Percentiles rank a stretch among this genome's conserved stretches.
Evolutionary conservation across 30 jellyfish, hydroid and myxozoan species (phyloP).

Genomic region (Haliclystus octoradiatus): DNA sequence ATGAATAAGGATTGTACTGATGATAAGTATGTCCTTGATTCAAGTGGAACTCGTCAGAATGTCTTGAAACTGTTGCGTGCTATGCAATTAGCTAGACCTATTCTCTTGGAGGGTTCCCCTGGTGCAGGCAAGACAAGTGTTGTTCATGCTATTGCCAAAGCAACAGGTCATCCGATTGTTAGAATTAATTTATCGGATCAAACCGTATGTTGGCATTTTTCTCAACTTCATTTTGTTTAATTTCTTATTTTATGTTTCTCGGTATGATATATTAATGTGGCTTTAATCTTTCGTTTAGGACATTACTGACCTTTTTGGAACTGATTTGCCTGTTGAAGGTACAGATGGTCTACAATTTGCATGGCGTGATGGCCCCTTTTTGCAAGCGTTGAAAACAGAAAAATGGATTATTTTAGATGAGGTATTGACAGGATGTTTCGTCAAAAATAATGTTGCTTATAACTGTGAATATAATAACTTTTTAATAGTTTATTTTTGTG

Average conservation of each 20-base stretch:
- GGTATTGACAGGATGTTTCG: constrained; percentile 14
- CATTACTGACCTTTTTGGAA: constrained; percentile 89
- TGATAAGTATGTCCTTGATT: not conserved
- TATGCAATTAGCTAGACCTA: constrained; percentile 73
- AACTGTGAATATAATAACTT: not conserved
- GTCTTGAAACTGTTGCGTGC: constrained; percentile 66
- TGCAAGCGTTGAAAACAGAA: constrained; percentile 82
- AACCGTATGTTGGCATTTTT: constrained; percentile 36
- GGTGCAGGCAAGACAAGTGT: constrained; percentile 97
- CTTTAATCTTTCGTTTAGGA: constrained; percentile 33
- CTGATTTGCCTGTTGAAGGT: constrained; percentile 93
- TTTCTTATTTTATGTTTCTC: no score
- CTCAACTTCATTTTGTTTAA: not conserved
- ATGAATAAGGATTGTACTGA: not conserved
- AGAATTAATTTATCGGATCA: constrained; percentile 92
- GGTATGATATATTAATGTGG: no score
- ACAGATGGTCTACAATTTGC: constrained; percentile 68
- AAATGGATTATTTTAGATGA: constrained; percentile 94
- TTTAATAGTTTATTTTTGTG: not conserved
- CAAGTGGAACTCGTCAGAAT: constrained; percentile 45
- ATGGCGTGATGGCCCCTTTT: constrained; percentile 96
- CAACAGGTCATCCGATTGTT: constrained; percentile 48
- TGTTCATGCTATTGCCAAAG: constrained; percentile 71
- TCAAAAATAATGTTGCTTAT: not conserved
- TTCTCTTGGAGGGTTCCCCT: constrained; percentile 98